Percentiles rank a stretch among this genome's conserved stretches.
Conservation (phyloP, 2,113 vertebrate species). For the Oenanthe oenanthe region DNA sequence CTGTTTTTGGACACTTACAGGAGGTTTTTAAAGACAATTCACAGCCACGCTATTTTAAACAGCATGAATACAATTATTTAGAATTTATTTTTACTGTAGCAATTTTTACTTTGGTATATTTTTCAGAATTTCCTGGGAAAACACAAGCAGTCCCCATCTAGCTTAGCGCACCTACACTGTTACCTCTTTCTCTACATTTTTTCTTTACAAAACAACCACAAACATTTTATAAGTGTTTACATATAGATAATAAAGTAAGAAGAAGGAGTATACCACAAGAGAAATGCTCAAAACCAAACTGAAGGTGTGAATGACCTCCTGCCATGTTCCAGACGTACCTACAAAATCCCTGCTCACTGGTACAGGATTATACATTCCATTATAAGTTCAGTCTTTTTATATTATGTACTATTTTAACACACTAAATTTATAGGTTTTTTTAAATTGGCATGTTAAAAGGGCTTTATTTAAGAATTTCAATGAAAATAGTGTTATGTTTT, state of each 20-base stretch:
- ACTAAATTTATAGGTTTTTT: conserved; percentile 59
- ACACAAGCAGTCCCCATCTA: conserved; percentile 32
- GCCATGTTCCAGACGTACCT: conserved; percentile 36
- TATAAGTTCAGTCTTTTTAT: conserved; percentile 5
- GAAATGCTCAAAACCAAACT: conserved; percentile 30
- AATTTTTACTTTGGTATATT: conserved; percentile 48
- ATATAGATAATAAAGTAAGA: neutral
- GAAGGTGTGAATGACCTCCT: conserved; percentile 52
- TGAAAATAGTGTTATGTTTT: conserved; percentile 67
- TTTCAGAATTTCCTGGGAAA: conserved; percentile 57
- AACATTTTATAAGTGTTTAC: conserved; percentile 31
- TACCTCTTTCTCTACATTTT: conserved; percentile 31
- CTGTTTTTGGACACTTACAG: conserved; percentile 28
- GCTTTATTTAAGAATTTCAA: conserved; percentile 61
- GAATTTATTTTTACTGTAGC: conserved; percentile 48
- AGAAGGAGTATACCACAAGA: neutral
- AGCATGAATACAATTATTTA: conserved; percentile 32
- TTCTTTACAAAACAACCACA: neutral
- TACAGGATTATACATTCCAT: conserved; percentile 34
- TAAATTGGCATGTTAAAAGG: conserved; percentile 52
- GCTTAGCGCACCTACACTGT: neutral
- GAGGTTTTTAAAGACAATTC: conserved; percentile 50
- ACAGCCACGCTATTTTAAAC: neutral
- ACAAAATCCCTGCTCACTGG: conserved; percentile 40
- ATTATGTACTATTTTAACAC: conserved; percentile 53